These are phyloP conservation scores for Pimephales promelas DNA, from an alignment of 2,113 vertebrate species.

Conservation along the genomic window DNA sequence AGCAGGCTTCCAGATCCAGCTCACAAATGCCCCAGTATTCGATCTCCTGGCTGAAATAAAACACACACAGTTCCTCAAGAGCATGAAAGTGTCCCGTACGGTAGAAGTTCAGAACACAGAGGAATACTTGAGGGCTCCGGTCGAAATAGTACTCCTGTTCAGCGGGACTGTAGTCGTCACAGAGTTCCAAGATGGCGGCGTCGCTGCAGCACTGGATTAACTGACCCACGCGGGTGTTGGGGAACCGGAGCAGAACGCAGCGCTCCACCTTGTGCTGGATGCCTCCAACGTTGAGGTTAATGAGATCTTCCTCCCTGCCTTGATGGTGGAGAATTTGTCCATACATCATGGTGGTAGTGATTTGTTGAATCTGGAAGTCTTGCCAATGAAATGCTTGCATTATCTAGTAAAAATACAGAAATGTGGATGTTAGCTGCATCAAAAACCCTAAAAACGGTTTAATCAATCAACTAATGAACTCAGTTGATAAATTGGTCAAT, in stretches of 20 bases:
- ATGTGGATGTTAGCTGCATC: background rate
- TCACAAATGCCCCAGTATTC: conserved; percentile 97
- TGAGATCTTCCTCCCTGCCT: conserved; percentile 81
- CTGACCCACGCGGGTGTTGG: conserved; percentile 87
- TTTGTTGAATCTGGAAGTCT: background rate
- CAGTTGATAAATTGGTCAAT: background rate
- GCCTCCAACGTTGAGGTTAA: conserved; percentile 93
- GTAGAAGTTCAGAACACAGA: conserved; percentile 92
- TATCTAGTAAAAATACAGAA: background rate
- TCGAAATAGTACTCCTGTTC: conserved; percentile 96
- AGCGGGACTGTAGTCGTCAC: conserved; percentile 89
- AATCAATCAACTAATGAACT: background rate
- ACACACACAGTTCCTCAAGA: conserved; percentile 89
- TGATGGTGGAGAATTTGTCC: conserved; percentile 83
- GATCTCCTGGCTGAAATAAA: conserved; percentile 93
- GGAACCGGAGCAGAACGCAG: conserved; percentile 84
- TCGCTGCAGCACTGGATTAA: conserved; percentile 87
- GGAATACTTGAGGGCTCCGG: conserved; percentile 88
- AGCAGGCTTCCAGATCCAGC: conserved; percentile 87
- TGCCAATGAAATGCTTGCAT: background rate
- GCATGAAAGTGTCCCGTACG: conserved; percentile 92
- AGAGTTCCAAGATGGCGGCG: conserved; percentile 90
- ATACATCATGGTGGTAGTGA: conserved; percentile 82
- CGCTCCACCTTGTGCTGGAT: conserved; percentile 87
- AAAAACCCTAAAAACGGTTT: background rate